phyloP scores from a whole-genome alignment of 2,888 invertebrate genomes.

The Sarcophaga caerulescens region DNA sequence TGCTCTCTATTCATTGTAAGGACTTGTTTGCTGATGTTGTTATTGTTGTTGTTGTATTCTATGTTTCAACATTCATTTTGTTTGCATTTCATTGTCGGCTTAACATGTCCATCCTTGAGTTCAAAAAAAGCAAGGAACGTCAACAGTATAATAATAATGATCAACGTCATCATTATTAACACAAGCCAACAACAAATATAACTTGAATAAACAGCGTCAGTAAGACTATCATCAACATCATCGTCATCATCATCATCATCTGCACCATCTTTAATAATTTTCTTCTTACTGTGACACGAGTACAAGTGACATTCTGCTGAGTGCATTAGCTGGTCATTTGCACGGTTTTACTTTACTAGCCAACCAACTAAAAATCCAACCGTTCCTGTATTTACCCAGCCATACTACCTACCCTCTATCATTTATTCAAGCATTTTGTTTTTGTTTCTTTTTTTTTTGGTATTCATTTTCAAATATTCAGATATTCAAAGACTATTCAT shows the following conservation, averaged over 20 bases:
- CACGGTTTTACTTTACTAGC: slow-evolving; percentile 38
- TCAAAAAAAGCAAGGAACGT: slow-evolving; percentile 31
- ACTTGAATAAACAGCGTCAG: background rate
- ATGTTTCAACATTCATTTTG: slow-evolving; percentile 33
- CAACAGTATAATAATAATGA: slow-evolving; percentile 31
- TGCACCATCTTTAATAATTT: slow-evolving; percentile 54
- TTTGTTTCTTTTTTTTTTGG: no score
- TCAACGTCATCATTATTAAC: slow-evolving; percentile 12
- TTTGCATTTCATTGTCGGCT: slow-evolving; percentile 63
- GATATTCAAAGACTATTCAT: background rate
- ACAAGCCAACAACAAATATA: background rate
- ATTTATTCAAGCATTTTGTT: slow-evolving; percentile 16
- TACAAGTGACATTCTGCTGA: slow-evolving; percentile 43
- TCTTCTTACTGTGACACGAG: slow-evolving; percentile 20
- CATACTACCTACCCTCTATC: background rate
- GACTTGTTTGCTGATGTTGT: slow-evolving; percentile 28
- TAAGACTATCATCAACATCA: slow-evolving; percentile 22
- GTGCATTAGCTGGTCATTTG: slow-evolving; percentile 65
- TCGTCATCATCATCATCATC: slow-evolving; percentile 12
- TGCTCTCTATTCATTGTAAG: slow-evolving; percentile 62
- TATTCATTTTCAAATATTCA: slow-evolving; percentile 2
- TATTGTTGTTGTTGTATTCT: background rate
- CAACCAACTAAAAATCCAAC: slow-evolving; percentile 12
- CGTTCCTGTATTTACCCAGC: slow-evolving; percentile 13
- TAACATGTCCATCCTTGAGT: slow-evolving; percentile 56